Percentiles rank a stretch among this genome's conserved stretches.
Evolutionary conservation across 2,797 vertebrate species (phyloP).

Genomic region (Clarias pachynema): DNA sequence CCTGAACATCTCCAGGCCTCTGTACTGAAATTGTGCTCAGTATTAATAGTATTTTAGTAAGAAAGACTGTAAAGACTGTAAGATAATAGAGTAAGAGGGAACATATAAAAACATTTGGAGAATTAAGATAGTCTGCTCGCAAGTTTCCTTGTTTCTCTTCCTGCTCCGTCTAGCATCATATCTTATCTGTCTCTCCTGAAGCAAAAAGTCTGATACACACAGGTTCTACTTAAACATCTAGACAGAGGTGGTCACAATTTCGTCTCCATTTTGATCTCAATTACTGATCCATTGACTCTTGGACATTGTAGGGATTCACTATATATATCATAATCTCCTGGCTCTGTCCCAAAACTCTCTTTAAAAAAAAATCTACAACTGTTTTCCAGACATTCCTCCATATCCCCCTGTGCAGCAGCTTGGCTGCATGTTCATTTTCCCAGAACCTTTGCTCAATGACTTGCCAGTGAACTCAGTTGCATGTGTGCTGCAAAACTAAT

Average conservation of each 20-base stretch:
- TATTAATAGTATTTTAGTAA: neutral
- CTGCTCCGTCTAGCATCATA: conserved; percentile 50
- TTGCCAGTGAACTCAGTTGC: conserved; percentile 45
- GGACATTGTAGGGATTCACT: conserved; percentile 12
- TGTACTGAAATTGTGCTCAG: neutral
- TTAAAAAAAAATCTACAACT: conserved; percentile 62
- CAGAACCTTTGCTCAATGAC: conserved; percentile 65
- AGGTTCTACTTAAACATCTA: conserved; percentile 46
- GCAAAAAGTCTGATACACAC: conserved; percentile 44
- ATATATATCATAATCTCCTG: conserved; percentile 47
- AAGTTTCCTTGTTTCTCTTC: conserved; percentile 21
- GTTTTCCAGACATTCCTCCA: conserved; percentile 73
- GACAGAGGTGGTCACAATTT: conserved; percentile 26
- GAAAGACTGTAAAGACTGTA: neutral
- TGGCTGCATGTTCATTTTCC: conserved; percentile 68
- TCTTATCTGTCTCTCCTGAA: conserved; percentile 57
- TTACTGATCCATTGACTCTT: neutral
- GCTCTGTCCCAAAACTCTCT: conserved; percentile 56
- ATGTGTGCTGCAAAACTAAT: neutral
- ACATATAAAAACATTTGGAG: neutral
- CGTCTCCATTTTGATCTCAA: conserved; percentile 16
- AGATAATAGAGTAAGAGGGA: conserved; percentile 1
- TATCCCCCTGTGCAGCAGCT: conserved; percentile 67
- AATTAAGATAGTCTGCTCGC: conserved; percentile 28
- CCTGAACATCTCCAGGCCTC: neutral